Evolutionary conservation across 2,797 vertebrate species (phyloP).

Genomic region (Triplophysa bombifrons): DNA sequence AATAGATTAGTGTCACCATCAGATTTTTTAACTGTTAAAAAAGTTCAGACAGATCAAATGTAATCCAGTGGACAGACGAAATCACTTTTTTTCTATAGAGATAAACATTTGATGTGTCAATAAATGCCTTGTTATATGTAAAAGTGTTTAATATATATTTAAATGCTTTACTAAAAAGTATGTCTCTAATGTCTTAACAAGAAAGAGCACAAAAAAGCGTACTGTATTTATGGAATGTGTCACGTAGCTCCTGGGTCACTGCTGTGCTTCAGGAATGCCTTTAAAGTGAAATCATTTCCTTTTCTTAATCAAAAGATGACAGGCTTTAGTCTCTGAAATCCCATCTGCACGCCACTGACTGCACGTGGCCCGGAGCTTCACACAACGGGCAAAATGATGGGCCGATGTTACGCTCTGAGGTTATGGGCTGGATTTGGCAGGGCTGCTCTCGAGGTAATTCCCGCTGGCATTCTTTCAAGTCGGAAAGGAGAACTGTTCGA

Average conservation of each 20-base stretch:
- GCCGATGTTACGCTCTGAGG: conserved; percentile 44
- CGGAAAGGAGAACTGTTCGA: conserved; percentile 22
- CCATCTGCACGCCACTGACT: conserved; percentile 82
- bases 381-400: conserved; percentile 43
- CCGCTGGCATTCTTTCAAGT: conserved; percentile 15
- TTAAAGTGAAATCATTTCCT: conserved; percentile 92
- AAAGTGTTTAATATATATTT: no score
- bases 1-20: no score
- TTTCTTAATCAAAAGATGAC: conserved; percentile 92
- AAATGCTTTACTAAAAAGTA: no score
- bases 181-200: no score
- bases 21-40: no score
- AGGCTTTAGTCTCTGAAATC: conserved; percentile 83
- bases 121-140: no score
- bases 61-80: neutral
- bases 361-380: conserved; percentile 27
- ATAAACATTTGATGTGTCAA: neutral
- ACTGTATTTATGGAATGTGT: neutral
- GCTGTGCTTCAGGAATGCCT: conserved; percentile 80
- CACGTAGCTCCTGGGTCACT: conserved; percentile 51
- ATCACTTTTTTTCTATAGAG: neutral
- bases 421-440: conserved; percentile 46
- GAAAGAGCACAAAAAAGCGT: no score
- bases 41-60: no score
- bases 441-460: conserved; percentile 36